Base-by-base conservation (phyloP, 2,113 vertebrate genomes). In the Rhea americana region DNA sequence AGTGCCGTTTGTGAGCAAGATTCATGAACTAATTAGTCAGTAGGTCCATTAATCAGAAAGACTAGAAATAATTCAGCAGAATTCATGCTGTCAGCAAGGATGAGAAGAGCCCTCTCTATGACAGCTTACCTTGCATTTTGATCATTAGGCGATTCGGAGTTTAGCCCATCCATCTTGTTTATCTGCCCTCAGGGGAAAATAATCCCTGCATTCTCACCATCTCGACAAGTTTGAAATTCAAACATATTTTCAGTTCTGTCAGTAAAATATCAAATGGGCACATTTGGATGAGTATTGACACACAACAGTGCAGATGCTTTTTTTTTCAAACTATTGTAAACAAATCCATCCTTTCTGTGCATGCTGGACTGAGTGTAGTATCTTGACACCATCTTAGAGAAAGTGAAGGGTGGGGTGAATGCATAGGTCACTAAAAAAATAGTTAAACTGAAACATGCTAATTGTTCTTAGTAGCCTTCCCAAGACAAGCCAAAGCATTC, bases 131-230 rank as follows among this genome's bases (percentile, higher is more conserved):
- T 94, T 94, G 94, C 93, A 91, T 96, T 97, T 96, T 97, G 95
- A 97, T 96, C 96, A 96, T 97, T 97, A 96, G 95, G 93, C 37
- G 35, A 94, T 96, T 96, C 67, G 0, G 74, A 94, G 93, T 96
- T 97, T 94, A 96, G 93, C 58, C 93, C 89, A 97, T 97, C 94
- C 78, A 4, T 97, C 96, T 96, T 97, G 90, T 97, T 97, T 96
- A 96, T 97, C 93, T 96, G 93, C 90, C 96, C 96, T 96, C 87
- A 55, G 95, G 96, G 95, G 96, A 95, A 97, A 95, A 95, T 96
- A 96, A 94, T 95, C 86, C 86, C 90, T 95, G 86, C 95, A 95
- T 94, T 94, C 92, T 71, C 93, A 87, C 82, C 87, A 95, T 95
- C 92, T 94, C 71, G 4, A 93, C 96, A 96, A 96, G 94, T 96